phyloP scores from a whole-genome alignment of 2,113 vertebrate genomes.

The Podarcis cretensis region DNA sequence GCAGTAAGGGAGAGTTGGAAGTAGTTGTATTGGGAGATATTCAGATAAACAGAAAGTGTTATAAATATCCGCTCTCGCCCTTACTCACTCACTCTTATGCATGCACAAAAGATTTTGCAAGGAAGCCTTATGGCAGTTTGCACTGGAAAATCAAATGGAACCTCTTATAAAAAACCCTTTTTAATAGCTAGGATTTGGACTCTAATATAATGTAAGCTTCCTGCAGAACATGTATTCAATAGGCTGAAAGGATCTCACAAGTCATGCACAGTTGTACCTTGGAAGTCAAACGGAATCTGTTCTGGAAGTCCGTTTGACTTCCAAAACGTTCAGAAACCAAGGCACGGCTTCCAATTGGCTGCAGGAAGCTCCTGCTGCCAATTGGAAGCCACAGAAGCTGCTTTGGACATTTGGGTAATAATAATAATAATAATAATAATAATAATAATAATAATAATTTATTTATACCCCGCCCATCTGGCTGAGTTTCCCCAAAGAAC shows the following conservation, averaged over 20 bases:
- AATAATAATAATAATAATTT: no score
- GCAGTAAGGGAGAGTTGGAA: slow-evolving; percentile 53
- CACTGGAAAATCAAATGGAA: not conserved
- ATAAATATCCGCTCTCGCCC: slow-evolving; percentile 32
- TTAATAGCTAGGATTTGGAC: not conserved
- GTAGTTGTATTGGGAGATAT: slow-evolving; percentile 64
- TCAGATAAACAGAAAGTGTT: slow-evolving; percentile 57
- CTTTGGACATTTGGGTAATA: no score
- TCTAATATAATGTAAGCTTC: not conserved
- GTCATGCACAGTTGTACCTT: not conserved
- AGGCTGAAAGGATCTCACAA: not conserved
- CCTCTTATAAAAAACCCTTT: not conserved
- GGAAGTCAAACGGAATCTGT: no score
- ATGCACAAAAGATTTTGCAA: slow-evolving; percentile 42
- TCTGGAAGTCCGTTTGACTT: no score
- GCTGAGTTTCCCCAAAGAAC: no score
- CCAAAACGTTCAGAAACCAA: no score
- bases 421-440: no score
- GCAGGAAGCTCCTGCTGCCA: no score
- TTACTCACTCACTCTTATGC: not conserved
- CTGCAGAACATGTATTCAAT: not conserved
- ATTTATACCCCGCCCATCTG: no score
- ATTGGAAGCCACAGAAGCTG: no score
- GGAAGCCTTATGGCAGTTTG: slow-evolving; percentile 23
- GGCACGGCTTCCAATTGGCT: no score